These are phyloP conservation scores for Sternarchorhynchus goeldii DNA, from an alignment of 2,797 vertebrate species.

Conservation along the genomic window DNA sequence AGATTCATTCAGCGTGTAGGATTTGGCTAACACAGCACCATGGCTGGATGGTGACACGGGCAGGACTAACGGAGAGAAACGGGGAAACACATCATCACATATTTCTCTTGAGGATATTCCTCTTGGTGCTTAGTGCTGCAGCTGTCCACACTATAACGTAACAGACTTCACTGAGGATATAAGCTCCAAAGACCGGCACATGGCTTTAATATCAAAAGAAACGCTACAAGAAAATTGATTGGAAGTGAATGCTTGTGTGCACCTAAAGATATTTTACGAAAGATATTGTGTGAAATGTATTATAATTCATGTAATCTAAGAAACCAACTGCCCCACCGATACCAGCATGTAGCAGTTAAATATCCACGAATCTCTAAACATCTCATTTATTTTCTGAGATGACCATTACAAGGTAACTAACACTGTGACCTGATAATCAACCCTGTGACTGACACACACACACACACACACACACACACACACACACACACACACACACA, in stretches of 20 bases:
- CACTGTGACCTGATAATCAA: too few species aligned
- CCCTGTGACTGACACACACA: too few species aligned
- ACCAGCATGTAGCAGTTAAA: not conserved
- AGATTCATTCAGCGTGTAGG: constrained; percentile 38
- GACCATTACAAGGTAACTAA: too few species aligned
- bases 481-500: too few species aligned
- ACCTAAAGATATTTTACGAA: not conserved
- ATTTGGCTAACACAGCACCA: constrained; percentile 19
- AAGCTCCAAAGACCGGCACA: not conserved
- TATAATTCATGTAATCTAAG: not conserved
- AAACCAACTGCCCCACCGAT: not conserved
- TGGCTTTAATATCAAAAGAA: not conserved
- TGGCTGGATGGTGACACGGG: not conserved
- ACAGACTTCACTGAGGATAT: not conserved
- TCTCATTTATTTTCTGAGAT: too few species aligned
- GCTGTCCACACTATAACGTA: not conserved
- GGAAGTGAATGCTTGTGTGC: not conserved
- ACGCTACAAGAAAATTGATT: not conserved
- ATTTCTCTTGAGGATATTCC: not conserved
- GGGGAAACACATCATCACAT: not conserved
- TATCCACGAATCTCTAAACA: too few species aligned
- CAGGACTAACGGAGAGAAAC: not conserved
- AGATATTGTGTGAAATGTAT: too few species aligned
- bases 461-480: too few species aligned
- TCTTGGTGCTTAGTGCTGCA: not conserved